These are phyloP conservation scores for Colaptes auratus DNA, from an alignment of 2,113 vertebrate species.

Conservation along the genomic window DNA sequence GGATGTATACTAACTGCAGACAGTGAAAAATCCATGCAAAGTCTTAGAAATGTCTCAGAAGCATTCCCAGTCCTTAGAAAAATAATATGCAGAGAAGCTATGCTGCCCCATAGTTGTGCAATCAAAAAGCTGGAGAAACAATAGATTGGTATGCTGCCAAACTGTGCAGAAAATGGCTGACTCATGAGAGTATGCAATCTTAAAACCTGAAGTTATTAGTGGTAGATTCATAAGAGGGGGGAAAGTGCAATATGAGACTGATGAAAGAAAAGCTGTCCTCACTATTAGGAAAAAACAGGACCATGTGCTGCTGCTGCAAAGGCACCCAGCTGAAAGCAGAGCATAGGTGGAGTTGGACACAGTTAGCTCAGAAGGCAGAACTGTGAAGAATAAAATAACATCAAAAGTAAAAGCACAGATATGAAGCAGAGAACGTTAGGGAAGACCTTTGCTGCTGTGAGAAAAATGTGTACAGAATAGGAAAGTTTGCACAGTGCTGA, in stretches of 20 bases:
- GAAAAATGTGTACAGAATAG: not conserved
- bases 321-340: not conserved
- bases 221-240: not conserved
- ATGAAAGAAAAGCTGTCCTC: constrained; percentile 37
- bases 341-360: not conserved
- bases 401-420: not conserved
- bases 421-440: not conserved
- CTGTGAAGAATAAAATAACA: not conserved
- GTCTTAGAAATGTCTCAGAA: constrained; percentile 54
- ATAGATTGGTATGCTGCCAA: constrained; percentile 45
- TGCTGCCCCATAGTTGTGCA: constrained; percentile 37
- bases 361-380: not conserved
- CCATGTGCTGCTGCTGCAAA: not conserved
- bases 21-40: constrained; percentile 15
- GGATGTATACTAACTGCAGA: not conserved
- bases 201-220: constrained; percentile 42
- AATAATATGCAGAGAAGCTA: constrained; percentile 44
- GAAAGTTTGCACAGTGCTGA: not conserved
- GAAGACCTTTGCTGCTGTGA: constrained; percentile 16
- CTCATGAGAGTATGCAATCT: not conserved
- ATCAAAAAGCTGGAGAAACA: constrained; percentile 49
- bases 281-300: not conserved
- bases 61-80: constrained; percentile 40
- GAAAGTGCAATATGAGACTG: not conserved
- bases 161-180: constrained; percentile 61